These are phyloP conservation scores for Ptychodera flava DNA, from an alignment of 35 echinoderm and acorn worm genomes.

Conservation along the genomic window DNA sequence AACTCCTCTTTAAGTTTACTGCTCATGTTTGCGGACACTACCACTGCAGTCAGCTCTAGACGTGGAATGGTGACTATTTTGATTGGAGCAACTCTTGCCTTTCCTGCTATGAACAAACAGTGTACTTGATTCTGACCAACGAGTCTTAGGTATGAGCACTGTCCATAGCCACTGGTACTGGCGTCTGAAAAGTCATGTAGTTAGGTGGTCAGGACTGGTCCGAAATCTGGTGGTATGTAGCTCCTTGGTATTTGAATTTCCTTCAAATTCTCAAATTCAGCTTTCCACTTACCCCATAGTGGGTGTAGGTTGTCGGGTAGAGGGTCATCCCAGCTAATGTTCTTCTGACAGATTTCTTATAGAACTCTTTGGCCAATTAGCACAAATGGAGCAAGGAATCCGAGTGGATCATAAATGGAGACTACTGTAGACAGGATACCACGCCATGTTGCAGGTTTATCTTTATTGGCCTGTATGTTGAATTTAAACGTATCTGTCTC, in stretches of 20 bases:
- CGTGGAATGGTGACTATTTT: constrained; percentile 4
- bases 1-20: constrained; percentile 20
- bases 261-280: constrained; percentile 7
- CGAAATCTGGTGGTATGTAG: constrained; percentile 36
- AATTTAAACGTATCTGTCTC: too few relatives aligned
- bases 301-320: background rate
- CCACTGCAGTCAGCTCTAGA: constrained; percentile 6
- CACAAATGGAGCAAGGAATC: constrained; percentile 21
- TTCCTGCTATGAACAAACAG: background rate
- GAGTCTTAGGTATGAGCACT: constrained; percentile 33
- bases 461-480: too few relatives aligned
- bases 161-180: constrained; percentile 40
- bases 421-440: constrained; percentile 16
- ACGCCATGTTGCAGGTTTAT: constrained; percentile 6
- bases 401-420: constrained; percentile 20
- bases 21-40: background rate
- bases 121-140: background rate
- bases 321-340: constrained; percentile 14
- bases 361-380: constrained; percentile 8
- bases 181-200: constrained; percentile 52
- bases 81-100: constrained; percentile 6
- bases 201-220: constrained; percentile 11
- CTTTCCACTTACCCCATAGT: constrained; percentile 37
- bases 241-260: constrained; percentile 16
- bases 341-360: constrained; percentile 1